Evolutionary conservation across 2,888 invertebrate genomes (phyloP).

Genomic region (Drosophila villosipedis): DNA sequence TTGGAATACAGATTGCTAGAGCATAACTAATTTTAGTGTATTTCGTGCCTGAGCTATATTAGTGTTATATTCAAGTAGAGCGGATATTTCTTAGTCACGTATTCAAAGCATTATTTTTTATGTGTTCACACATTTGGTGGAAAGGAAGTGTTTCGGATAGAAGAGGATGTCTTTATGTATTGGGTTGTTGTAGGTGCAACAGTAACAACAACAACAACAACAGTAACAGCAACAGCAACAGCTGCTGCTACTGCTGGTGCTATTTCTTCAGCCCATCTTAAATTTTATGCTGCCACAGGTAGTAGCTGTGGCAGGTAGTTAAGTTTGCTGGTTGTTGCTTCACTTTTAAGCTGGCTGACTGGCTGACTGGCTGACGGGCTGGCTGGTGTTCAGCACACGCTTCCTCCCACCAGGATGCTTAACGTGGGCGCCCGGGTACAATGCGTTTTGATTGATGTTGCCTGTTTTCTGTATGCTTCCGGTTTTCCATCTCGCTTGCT

Average conservation of each 20-base stretch:
- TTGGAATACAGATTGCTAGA: background rate
- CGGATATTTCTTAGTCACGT: constrained; percentile 39
- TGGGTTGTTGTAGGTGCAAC: constrained; percentile 51
- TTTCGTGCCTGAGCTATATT: background rate
- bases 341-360: constrained; percentile 21
- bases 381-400: constrained; percentile 11
- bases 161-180: constrained; percentile 74
- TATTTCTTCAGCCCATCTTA: constrained; percentile 59
- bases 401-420: constrained; percentile 41
- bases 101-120: constrained; percentile 20
- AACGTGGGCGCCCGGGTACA: constrained; percentile 52
- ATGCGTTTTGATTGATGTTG: constrained; percentile 73
- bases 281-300: constrained; percentile 75
- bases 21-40: background rate
- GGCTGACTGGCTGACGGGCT: background rate
- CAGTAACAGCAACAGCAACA: background rate
- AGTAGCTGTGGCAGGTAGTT: constrained; percentile 27
- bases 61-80: constrained; percentile 11
- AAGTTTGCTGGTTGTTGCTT: constrained; percentile 12
- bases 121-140: constrained; percentile 13
- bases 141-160: constrained; percentile 49
- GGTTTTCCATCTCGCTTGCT: constrained; percentile 59
- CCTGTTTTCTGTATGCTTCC: constrained; percentile 63
- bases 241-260: background rate
- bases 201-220: background rate